Conservation (phyloP, 2,797 vertebrate genomes). For the Danio aesculapii region DNA sequence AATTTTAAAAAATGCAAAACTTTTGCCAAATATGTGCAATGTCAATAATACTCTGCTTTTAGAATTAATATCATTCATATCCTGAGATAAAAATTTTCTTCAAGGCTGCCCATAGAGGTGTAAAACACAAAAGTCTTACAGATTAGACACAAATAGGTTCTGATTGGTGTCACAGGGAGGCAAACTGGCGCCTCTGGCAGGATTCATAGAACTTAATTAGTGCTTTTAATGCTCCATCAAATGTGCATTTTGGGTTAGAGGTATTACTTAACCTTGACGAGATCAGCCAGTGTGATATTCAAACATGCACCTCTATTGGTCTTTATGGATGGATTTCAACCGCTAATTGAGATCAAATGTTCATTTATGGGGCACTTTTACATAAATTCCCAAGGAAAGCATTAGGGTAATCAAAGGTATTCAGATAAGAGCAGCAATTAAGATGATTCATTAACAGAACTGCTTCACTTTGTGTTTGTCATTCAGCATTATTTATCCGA, state of each 20-base stretch:
- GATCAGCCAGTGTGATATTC: conserved; percentile 67
- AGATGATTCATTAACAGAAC: not conserved
- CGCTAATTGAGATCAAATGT: conserved; percentile 78
- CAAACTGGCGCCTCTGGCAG: conserved; percentile 29
- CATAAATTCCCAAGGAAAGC: conserved; percentile 69
- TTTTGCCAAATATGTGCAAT: not conserved
- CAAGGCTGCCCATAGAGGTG: not conserved
- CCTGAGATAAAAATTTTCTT: not conserved
- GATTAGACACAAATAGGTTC: conserved; percentile 28
- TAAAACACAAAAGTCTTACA: conserved; percentile 18
- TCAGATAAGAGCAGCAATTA: conserved; percentile 47
- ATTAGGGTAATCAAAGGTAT: conserved; percentile 43
- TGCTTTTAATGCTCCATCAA: conserved; percentile 68
- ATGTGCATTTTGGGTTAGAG: conserved; percentile 67
- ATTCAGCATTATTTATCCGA: conserved; percentile 26
- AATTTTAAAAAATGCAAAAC: not conserved
- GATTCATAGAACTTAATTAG: conserved; percentile 64
- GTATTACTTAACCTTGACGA: conserved; percentile 76
- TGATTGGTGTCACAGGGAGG: conserved; percentile 32
- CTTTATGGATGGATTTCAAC: conserved; percentile 71
- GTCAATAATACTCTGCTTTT: not conserved
- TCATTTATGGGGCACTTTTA: conserved; percentile 73
- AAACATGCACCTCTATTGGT: conserved; percentile 73
- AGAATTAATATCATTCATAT: conserved; percentile 9
- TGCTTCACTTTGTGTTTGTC: conserved; percentile 25